Evolutionary conservation across 2,113 vertebrate species (phyloP).

Genomic region (Cheirogaleus medius): DNA sequence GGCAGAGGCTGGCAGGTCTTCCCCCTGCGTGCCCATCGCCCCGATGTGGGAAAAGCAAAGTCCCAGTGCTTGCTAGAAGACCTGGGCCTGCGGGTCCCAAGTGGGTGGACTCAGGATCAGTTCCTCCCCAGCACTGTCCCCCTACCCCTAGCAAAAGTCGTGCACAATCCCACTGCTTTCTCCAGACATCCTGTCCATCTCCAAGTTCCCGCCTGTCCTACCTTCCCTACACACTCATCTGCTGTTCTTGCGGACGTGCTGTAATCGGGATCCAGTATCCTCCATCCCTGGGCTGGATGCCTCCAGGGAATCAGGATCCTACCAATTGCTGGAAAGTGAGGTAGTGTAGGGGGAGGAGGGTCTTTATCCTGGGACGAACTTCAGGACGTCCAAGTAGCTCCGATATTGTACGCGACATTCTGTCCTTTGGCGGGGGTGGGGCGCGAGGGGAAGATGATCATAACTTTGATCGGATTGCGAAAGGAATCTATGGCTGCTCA

Average conservation of each 20-base stretch:
- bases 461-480: neutral
- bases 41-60: accelerated
- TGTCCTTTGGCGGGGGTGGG: neutral
- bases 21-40: accelerated
- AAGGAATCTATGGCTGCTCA: neutral
- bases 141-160: neutral
- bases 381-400: neutral
- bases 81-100: neutral
- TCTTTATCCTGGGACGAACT: neutral
- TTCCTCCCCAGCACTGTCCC: neutral
- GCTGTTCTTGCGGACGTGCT: neutral
- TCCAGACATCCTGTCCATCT: too few relatives aligned
- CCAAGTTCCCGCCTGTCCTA: neutral
- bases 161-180: too few relatives aligned
- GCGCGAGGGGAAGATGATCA: neutral
- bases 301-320: neutral
- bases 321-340: neutral
- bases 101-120: neutral
- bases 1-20: neutral
- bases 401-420: neutral
- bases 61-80: accelerated
- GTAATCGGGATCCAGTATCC: neutral
- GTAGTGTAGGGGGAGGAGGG: neutral
- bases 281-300: neutral
- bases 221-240: neutral